Base-by-base conservation (phyloP, 2,888 invertebrate genomes). In the Ommatoiulus sabulosus region DNA sequence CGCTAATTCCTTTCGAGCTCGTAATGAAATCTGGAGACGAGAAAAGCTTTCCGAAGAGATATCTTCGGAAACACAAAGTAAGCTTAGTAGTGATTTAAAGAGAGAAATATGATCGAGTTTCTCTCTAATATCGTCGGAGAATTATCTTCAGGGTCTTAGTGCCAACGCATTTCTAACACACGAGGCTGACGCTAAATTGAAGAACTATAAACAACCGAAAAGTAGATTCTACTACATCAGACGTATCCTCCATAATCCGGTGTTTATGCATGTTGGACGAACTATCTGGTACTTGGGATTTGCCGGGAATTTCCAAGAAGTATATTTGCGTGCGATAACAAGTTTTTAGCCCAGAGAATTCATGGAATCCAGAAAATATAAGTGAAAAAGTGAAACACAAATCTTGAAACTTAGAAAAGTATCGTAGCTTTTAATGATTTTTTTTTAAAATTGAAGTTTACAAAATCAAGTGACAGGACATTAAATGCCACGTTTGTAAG, bases 11-110 rank as follows among this genome's bases (percentile, higher is more conserved):
- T 63, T 63, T 20, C n/a, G 20, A 63, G 63, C 63, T 63, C 20
- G n/a, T 63, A 63, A 63, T 63, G 63, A 63, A 63, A 63, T 63
- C 63, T 63, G 63, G 6, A 63, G 63, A 63, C 63, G 63, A 63
- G 63, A 63, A 57, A 63, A 63, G 63, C 63, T 63, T 20, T 20
- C 20, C 20, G n/a, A 63, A 63, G 63, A 63, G 57, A 15, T 63
- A 63, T 63, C 63, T 63, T 63, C 8, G 63, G 63, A 20, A 63
- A 63, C 63, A 63, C 63, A 4, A 63, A 63, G 63, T 63, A 63
- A 63, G 63, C n/a, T 63, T 63, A 63, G 63, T 63, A 63, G 63
- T 20, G 63, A 63, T 63, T 63, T 63, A 4, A 63, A 63, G 63
- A 63, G 63, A 63, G 63, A 63, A 63, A 63, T 63, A 63, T 63